Conservation (phyloP, 2,888 invertebrate genomes). For the Chalcis sispes region DNA sequence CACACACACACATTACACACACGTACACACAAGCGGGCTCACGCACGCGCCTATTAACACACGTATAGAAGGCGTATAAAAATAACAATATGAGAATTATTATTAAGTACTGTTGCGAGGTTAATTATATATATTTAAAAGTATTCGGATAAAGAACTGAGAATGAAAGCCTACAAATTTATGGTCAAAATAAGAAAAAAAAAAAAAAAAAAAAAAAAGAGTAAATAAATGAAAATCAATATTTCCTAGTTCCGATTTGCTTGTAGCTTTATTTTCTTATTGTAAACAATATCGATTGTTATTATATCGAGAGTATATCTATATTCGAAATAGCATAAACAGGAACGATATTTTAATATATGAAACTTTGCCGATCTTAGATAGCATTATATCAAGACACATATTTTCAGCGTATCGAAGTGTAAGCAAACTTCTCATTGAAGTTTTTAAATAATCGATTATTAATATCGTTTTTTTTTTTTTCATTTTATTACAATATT, state of each 20-base stretch:
- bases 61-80: background rate
- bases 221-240: constrained; percentile 34
- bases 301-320: constrained; percentile 56
- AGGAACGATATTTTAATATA: constrained; percentile 59
- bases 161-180: constrained; percentile 45
- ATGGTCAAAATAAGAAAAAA: constrained; percentile 6
- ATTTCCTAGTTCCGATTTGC: constrained; percentile 55
- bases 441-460: constrained; percentile 52
- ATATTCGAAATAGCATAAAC: constrained; percentile 53
- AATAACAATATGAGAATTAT: constrained; percentile 16
- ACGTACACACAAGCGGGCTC: constrained; percentile 10
- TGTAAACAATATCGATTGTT: constrained; percentile 50
- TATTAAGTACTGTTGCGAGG: constrained; percentile 14
- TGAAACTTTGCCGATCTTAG: constrained; percentile 57
- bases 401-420: constrained; percentile 57
- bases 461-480: too few species aligned
- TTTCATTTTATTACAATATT: too few species aligned
- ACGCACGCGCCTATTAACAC: too few species aligned
- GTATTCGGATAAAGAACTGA: constrained; percentile 20
- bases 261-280: constrained; percentile 60
- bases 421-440: constrained; percentile 36
- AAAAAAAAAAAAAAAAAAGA: constrained; percentile 7
- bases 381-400: constrained; percentile 50
- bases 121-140: constrained; percentile 16
- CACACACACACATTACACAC: constrained; percentile 2